Percentiles rank a stretch among this genome's conserved stretches.
These are phyloP conservation scores for Aspiorhynchus laticeps DNA, from an alignment of 2,113 vertebrate genomes.

Conservation along the genomic window DNA sequence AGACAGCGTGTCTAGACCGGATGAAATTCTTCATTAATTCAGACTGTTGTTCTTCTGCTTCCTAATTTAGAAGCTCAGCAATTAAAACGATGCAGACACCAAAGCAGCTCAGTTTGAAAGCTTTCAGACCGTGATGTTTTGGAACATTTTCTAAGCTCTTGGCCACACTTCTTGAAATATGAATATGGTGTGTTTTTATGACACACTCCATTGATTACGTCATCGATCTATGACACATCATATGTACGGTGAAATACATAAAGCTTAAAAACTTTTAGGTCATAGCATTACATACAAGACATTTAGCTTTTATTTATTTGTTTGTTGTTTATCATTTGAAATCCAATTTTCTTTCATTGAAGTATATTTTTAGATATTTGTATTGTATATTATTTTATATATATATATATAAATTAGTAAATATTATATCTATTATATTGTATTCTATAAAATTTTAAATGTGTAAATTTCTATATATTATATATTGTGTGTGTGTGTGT, in stretches of 20 bases:
- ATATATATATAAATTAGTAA: too few relatives aligned
- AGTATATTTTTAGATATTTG: not conserved
- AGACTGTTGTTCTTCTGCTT: constrained; percentile 48
- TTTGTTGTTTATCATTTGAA: too few relatives aligned
- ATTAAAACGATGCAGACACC: not conserved
- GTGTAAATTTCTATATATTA: too few relatives aligned
- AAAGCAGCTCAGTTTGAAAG: constrained; percentile 12
- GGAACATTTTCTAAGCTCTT: constrained; percentile 1
- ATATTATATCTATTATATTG: too few relatives aligned
- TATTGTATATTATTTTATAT: too few relatives aligned
- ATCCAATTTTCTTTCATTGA: too few relatives aligned
- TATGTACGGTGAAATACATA: not conserved
- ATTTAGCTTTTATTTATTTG: not conserved
- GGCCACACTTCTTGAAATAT: not conserved
- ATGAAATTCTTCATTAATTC: constrained; percentile 63
- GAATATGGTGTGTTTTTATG: not conserved
- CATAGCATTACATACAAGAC: not conserved
- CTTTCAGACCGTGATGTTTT: not conserved
- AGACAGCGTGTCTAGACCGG: constrained; percentile 62
- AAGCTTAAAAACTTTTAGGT: not conserved
- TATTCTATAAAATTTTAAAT: too few relatives aligned
- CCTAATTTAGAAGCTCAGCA: constrained; percentile 30
- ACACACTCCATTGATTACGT: not conserved
- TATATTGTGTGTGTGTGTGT: too few relatives aligned
- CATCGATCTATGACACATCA: not conserved